Evolutionary conservation across 64 coral and sea anemone species (phyloP).

Genomic region (Anthopleura sola): DNA sequence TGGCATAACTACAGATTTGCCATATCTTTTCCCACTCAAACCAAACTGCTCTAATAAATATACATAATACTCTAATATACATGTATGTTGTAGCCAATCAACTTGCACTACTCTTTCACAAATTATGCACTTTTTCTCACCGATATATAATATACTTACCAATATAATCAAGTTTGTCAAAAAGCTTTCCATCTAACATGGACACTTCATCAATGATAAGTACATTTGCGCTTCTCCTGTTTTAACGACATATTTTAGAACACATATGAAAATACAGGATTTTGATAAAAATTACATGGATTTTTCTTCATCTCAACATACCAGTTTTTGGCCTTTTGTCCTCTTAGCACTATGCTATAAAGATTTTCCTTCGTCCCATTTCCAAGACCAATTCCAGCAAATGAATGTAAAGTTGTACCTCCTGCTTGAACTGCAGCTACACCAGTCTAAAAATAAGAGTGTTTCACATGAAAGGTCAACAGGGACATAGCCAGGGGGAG

Average conservation of each 20-base stretch:
- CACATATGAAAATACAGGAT: neutral
- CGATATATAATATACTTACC: slow-evolving; percentile 56
- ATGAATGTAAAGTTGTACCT: slow-evolving; percentile 52
- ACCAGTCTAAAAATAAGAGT: slow-evolving; percentile 44
- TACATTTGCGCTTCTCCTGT: slow-evolving; percentile 42
- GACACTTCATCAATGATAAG: slow-evolving; percentile 86
- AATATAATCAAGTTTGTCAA: slow-evolving; percentile 83
- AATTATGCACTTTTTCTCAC: no score
- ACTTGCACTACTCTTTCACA: no score
- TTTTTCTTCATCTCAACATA: neutral
- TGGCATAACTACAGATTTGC: no score
- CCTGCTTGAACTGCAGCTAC: slow-evolving; percentile 63
- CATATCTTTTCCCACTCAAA: no score
- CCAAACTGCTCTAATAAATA: no score
- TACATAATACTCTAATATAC: no score
- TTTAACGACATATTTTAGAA: neutral
- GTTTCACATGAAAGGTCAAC: no score
- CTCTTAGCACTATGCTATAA: slow-evolving; percentile 13
- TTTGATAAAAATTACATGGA: neutral
- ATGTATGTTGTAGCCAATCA: no score
- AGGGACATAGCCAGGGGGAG: no score
- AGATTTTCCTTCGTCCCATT: slow-evolving; percentile 53
- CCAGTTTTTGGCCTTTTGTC: slow-evolving; percentile 52
- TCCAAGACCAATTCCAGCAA: slow-evolving; percentile 65
- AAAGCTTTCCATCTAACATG: slow-evolving; percentile 77